phyloP scores from a whole-genome alignment of 2,113 vertebrate genomes.

The Pluvianellus socialis region DNA sequence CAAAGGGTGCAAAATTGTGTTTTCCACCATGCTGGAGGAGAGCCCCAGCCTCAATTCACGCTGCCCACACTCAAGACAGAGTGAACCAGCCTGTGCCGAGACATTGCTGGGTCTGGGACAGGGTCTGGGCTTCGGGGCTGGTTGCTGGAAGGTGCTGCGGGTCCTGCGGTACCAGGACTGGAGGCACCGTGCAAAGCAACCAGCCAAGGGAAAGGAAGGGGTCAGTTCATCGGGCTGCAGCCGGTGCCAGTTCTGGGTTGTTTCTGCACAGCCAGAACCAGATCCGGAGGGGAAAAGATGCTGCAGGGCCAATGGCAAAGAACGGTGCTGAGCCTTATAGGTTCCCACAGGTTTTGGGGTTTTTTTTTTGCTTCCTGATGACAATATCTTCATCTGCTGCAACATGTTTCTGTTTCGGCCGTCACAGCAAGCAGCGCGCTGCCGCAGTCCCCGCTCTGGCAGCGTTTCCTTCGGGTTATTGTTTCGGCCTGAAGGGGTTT shows the following conservation, averaged over 20 bases:
- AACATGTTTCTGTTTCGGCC: not conserved
- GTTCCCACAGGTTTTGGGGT: not conserved
- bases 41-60: rapidly evolving
- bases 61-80: not conserved
- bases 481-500: not conserved
- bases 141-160: not conserved
- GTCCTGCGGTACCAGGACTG: not conserved
- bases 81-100: not conserved
- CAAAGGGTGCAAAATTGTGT: not conserved
- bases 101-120: not conserved
- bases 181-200: not conserved
- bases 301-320: not conserved
- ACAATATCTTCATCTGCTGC: not conserved
- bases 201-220: not conserved
- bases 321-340: rapidly evolving
- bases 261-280: not conserved
- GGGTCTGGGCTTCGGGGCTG: rapidly evolving
- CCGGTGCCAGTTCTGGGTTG: not conserved
- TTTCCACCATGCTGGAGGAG: not conserved
- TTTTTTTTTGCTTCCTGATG: not conserved
- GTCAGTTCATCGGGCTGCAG: not conserved
- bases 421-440: not conserved
- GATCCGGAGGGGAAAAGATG: not conserved
- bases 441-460: not conserved
- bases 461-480: not conserved